Evolutionary conservation across 2,797 vertebrate species (phyloP), one percentile per base, ranked within the genome.

Genomic region (Scolopax rusticola): DNA sequence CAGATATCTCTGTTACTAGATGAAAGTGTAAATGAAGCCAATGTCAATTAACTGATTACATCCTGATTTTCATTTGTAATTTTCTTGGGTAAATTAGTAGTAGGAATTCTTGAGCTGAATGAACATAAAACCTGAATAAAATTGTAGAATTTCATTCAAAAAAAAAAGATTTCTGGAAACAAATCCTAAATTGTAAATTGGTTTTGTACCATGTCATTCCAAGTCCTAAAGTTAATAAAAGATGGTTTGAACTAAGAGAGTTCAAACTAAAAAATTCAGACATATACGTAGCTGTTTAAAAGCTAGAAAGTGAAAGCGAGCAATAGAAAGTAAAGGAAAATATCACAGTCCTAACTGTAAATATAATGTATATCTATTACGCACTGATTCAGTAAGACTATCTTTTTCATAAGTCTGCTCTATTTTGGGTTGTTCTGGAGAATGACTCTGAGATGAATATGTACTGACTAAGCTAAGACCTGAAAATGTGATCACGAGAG

Each of bases 21-120:
- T 43, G 40, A 63, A 77, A 94, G 21, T 30, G 38, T 73, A 68
- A 21, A 25, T 27, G 48, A 94, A 95, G 41, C 47, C 85, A 97
- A 97, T 95, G 60, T 94, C 36, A 97, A 38, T 93, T 77, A 91
- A 95, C 53, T 67, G 57, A 81, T 82, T 63, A 76, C 74, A 77
- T 40, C 53, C 33, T 64, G 33, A 84, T 60, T 92, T 28, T 59
- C 40, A 81, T 18, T 32, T 69, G 24, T 24, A 94, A 36, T 70
- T 95, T 95, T 82, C 53, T 87, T 80, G 6, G 38, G 8, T 90
- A 89, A 88, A 40, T 59, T 25, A 67, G 11, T n/a, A 88, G 70
- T 11, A 78, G 59, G 32, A 54, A 89, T 74, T 94, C 41, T 68
- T 7, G 19, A 74, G 60, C 1, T 54, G 69, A 70, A 88, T 27